These are phyloP conservation scores for Rallus limicola DNA, from an alignment of 2,113 vertebrate species.

Conservation along the genomic window DNA sequence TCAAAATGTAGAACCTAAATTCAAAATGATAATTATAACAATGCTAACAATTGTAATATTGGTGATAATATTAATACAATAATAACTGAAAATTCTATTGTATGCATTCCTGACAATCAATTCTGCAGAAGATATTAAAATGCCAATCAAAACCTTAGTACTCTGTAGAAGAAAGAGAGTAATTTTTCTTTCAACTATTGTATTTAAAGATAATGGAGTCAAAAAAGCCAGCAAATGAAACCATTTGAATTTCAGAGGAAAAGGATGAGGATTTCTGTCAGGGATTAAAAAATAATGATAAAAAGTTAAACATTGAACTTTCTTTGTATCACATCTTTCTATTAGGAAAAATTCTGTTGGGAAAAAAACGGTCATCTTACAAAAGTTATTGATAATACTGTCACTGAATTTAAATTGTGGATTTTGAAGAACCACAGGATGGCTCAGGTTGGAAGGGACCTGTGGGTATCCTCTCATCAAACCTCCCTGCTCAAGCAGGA, in stretches of 20 bases:
- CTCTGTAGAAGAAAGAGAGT: background rate
- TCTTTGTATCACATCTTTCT: background rate
- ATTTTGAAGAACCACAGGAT: background rate
- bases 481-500: background rate
- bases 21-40: background rate
- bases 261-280: background rate
- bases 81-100: background rate
- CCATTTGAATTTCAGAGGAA: background rate
- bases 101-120: background rate
- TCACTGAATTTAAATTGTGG: background rate
- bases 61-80: background rate
- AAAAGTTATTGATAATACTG: background rate
- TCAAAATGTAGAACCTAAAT: background rate
- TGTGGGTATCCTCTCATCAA: background rate
- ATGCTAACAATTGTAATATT: background rate
- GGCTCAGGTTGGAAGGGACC: background rate
- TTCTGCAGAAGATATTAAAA: background rate
- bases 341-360: background rate
- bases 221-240: background rate
- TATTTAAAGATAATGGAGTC: background rate
- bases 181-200: background rate
- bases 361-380: background rate
- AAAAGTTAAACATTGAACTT: background rate
- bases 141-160: background rate
- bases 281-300: background rate